These are phyloP conservation scores for Bhutanitis thaidina DNA, from an alignment of 2,888 invertebrate genomes.

Conservation along the genomic window DNA sequence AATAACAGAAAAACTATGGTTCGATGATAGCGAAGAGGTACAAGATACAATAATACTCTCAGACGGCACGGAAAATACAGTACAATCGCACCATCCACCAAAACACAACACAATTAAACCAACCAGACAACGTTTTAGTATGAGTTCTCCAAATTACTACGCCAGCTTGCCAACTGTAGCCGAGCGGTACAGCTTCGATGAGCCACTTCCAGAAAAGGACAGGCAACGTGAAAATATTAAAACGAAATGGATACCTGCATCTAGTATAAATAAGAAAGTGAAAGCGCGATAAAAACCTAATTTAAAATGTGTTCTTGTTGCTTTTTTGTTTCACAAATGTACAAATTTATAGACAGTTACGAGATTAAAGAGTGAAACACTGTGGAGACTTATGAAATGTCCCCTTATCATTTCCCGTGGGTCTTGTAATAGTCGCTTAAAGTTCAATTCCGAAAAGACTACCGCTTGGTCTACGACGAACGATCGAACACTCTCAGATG, in stretches of 20 bases:
- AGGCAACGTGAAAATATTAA: conserved; percentile 40
- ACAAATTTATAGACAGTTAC: too few relatives aligned
- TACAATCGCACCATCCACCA: neutral
- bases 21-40: conserved; percentile 25
- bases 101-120: conserved; percentile 38
- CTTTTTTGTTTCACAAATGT: neutral
- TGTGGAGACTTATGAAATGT: too few relatives aligned
- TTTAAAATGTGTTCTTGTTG: neutral
- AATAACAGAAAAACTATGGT: conserved; percentile 34
- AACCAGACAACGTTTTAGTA: conserved; percentile 37
- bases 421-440: too few relatives aligned
- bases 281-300: neutral
- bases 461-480: too few relatives aligned
- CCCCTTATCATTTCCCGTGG: too few relatives aligned
- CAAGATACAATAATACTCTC: conserved; percentile 8
- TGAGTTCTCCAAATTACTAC: conserved; percentile 48
- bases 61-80: conserved; percentile 9
- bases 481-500: too few relatives aligned
- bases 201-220: conserved; percentile 54
- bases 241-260: conserved; percentile 34
- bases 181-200: conserved; percentile 55
- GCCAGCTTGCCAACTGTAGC: conserved; percentile 42
- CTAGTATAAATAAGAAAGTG: conserved; percentile 44
- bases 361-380: too few relatives aligned
- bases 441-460: too few relatives aligned